Evolutionary conservation across 1,140 invertebrate genomes (phyloP).

Genomic region (Ceratina japonica): DNA sequence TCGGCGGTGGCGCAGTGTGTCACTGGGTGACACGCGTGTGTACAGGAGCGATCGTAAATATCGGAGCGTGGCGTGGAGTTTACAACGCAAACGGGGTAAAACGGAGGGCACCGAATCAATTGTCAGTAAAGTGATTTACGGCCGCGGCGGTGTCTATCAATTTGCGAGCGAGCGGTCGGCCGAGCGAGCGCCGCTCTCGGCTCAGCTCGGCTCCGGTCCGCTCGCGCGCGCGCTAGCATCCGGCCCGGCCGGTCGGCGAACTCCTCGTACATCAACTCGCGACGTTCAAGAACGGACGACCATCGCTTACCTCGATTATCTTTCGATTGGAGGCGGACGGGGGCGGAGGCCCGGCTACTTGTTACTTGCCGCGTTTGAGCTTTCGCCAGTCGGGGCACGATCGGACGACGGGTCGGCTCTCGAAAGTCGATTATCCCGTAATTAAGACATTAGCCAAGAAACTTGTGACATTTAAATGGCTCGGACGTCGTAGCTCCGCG

Average conservation of each 20-base stretch:
- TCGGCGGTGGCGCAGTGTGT: constrained; percentile 17
- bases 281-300: constrained; percentile 53
- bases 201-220: constrained; percentile 5
- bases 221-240: constrained; percentile 14
- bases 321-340: constrained; percentile 10
- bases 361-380: constrained; percentile 11
- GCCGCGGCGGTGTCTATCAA: constrained; percentile 57
- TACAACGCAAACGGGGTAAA: constrained; percentile 47
- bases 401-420: constrained; percentile 24
- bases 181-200: background rate
- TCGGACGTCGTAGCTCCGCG: background rate
- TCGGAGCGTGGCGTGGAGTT: constrained; percentile 39
- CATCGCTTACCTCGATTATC: constrained; percentile 39
- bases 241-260: background rate
- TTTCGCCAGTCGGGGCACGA: constrained; percentile 15
- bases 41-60: constrained; percentile 47
- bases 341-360: constrained; percentile 6
- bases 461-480: constrained; percentile 30
- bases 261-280: constrained; percentile 27
- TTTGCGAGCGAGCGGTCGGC: constrained; percentile 54
- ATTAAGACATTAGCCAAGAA: constrained; percentile 42
- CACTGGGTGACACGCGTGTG: constrained; percentile 35
- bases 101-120: constrained; percentile 57
- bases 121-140: constrained; percentile 65
- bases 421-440: constrained; percentile 44